Conservation (phyloP, 92 coral and sea anemone genomes). For the Palythoa heliodiscus region DNA sequence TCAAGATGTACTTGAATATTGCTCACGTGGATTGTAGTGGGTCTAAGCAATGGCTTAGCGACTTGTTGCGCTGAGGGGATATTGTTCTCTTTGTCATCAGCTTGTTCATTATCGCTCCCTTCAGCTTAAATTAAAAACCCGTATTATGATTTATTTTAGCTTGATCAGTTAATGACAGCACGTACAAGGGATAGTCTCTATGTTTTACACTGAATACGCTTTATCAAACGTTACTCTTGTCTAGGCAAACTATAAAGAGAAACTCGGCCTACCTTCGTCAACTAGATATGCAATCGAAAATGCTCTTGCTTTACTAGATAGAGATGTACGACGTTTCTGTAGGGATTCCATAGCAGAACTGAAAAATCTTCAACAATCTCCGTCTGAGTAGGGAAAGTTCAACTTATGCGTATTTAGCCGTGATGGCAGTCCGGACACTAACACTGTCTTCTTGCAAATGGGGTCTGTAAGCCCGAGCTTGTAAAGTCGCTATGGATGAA, state of each 20-base stretch:
- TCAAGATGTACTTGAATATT: conserved; percentile 67
- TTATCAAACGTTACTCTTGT: not conserved
- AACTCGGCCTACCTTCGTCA: conserved; percentile 62
- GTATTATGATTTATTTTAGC: conserved; percentile 17
- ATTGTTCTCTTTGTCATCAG: conserved; percentile 68
- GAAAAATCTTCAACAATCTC: not conserved
- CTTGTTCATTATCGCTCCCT: conserved; percentile 63
- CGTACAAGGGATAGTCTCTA: not conserved
- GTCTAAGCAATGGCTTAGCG: conserved; percentile 26
- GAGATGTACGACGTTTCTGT: conserved; percentile 45
- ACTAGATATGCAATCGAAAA: conserved; percentile 90
- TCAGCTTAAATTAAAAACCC: conserved; percentile 39
- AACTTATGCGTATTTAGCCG: not conserved
- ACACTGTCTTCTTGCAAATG: conserved; percentile 41
- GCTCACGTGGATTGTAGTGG: conserved; percentile 16
- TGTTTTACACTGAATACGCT: not conserved
- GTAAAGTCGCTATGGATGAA: conserved; percentile 84
- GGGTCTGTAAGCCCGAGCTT: conserved; percentile 48
- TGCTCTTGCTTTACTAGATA: conserved; percentile 69
- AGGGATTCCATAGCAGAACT: conserved; percentile 44
- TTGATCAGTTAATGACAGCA: conserved; percentile 10
- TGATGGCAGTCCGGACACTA: conserved; percentile 32
- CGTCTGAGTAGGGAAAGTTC: not conserved
- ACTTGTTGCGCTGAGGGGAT: conserved; percentile 52
- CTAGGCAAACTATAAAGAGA: not conserved